Percentiles rank a stretch among this genome's conserved stretches.
phyloP scores from a whole-genome alignment of 2,888 invertebrate species.

The Hartigia nigra region DNA sequence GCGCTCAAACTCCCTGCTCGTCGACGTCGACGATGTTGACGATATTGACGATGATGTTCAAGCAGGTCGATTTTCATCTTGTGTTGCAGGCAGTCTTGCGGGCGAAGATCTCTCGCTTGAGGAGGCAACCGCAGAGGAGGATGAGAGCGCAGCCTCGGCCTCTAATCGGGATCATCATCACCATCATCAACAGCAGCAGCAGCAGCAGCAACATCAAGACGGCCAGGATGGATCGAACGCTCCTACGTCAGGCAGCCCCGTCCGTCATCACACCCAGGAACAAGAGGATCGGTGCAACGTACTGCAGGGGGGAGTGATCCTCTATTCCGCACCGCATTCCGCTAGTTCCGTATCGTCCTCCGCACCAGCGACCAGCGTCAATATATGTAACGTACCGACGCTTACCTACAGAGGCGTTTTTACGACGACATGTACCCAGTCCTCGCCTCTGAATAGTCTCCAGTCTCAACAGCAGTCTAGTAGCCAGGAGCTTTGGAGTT shows the following conservation, averaged over 20 bases:
- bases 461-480: constrained; percentile 66
- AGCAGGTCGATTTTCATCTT: neutral
- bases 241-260: constrained; percentile 49
- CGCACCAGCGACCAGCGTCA: constrained; percentile 56
- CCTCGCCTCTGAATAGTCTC: constrained; percentile 74
- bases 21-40: neutral
- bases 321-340: constrained; percentile 59
- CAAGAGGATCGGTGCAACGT: constrained; percentile 59
- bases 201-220: constrained; percentile 61
- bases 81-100: constrained; percentile 79
- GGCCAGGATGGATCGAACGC: constrained; percentile 33
- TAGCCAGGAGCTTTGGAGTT: constrained; percentile 63
- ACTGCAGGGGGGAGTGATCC: constrained; percentile 60
- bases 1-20: neutral
- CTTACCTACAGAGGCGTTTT: constrained; percentile 77
- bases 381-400: constrained; percentile 66
- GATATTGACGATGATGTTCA: neutral
- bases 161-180: constrained; percentile 65
- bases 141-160: constrained; percentile 56
- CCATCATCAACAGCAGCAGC: constrained; percentile 69
- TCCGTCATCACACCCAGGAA: constrained; percentile 54
- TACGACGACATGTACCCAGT: constrained; percentile 75
- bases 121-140: constrained; percentile 66
- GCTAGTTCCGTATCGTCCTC: constrained; percentile 46
- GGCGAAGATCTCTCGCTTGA: constrained; percentile 83